These are phyloP conservation scores for Polyommatus iphigenia DNA, from an alignment of 2,888 invertebrate genomes.

Conservation along the genomic window DNA sequence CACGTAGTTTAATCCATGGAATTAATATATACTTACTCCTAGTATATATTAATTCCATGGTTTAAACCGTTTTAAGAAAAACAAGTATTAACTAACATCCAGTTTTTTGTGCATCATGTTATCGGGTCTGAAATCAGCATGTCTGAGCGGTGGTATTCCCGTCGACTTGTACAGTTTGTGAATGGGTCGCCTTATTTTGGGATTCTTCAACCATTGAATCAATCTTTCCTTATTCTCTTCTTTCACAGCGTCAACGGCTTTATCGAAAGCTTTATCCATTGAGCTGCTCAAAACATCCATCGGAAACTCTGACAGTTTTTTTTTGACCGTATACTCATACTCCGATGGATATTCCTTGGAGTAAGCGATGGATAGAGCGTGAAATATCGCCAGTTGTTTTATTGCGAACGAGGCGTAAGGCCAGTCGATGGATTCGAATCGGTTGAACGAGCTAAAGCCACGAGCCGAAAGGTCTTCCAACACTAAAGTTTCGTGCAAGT, in stretches of 20 bases:
- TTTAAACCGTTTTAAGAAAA: no score
- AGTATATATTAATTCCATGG: no score
- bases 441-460: constrained; percentile 44
- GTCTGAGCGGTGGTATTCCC: constrained; percentile 34
- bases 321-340: constrained; percentile 37
- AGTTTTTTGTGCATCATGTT: constrained; percentile 41
- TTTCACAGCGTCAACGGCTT: constrained; percentile 6
- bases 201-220: not conserved
- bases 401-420: constrained; percentile 47
- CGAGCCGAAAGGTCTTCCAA: constrained; percentile 45
- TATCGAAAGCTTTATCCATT: constrained; percentile 14
- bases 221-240: constrained; percentile 15
- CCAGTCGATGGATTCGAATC: constrained; percentile 46
- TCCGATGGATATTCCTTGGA: constrained; percentile 46
- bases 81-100: constrained; percentile 32
- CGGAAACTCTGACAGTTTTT: not conserved
- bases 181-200: not conserved
- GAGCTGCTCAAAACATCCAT: not conserved
- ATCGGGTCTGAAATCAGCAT: constrained; percentile 42
- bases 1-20: no score
- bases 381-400: constrained; percentile 50
- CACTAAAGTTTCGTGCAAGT: constrained; percentile 44
- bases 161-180: not conserved
- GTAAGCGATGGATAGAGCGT: constrained; percentile 52
- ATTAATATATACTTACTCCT: no score